Conservation (phyloP, 1,140 invertebrate species). For the Cepaea nemoralis region DNA sequence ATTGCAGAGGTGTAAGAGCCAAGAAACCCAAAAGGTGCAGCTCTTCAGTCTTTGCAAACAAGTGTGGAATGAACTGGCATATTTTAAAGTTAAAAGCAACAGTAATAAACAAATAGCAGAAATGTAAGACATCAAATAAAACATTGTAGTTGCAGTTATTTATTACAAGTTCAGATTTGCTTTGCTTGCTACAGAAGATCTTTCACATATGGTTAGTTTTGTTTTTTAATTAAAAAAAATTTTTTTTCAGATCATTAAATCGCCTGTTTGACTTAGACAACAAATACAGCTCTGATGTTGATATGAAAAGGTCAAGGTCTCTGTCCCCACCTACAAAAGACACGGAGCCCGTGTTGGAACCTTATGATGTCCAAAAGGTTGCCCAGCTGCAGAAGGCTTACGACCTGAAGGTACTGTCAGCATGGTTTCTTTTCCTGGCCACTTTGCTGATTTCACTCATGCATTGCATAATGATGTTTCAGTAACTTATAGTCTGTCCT, state of each 20-base stretch:
- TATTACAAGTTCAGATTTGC: no score
- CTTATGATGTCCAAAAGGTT: conserved; percentile 10
- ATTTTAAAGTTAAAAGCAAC: conserved; percentile 67
- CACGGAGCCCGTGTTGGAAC: conserved; percentile 3
- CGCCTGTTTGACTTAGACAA: not conserved
- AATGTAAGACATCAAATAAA: no score
- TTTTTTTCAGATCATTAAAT: conserved; percentile 5
- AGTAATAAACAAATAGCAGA: no score
- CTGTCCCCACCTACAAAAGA: conserved; percentile 28
- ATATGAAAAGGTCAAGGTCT: conserved; percentile 28
- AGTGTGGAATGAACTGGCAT: conserved; percentile 70
- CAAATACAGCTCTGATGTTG: not conserved
- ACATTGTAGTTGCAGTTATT: no score
- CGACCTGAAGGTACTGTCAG: conserved; percentile 22
- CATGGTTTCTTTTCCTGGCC: no score
- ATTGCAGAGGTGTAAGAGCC: conserved; percentile 43
- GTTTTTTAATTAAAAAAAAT: not conserved
- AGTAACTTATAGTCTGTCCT: no score
- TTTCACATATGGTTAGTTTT: no score
- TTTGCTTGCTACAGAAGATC: no score
- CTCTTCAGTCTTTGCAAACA: conserved; percentile 61
- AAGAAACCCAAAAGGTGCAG: conserved; percentile 60
- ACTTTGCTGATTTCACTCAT: no score
- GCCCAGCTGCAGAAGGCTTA: conserved; percentile 17
- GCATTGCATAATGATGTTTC: no score